Evolutionary conservation across 1,140 invertebrate species (phyloP), one percentile per base, ranked within the genome.

Genomic region (Trinorchestia longiramus): DNA sequence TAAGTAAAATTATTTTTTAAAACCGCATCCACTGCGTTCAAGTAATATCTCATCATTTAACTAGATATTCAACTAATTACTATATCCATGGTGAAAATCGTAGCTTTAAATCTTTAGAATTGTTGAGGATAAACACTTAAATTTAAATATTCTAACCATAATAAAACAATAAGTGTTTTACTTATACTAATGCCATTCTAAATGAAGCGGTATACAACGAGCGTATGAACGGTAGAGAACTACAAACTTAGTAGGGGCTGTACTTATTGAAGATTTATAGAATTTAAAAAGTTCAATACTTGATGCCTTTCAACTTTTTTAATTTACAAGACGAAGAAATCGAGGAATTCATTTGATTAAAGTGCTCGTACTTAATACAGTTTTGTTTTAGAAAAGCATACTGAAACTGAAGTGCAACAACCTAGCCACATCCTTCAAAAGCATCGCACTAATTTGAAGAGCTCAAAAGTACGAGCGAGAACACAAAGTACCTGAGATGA

Each of bases 401-500:
- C 62, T 77, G 28, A 77, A 77, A 11, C 62, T 77, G 15, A 36
- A 36, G 62, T 19, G 62, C 3, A 11, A 77, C 15, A 36, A 77
- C 62, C 28, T 11, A 36, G 28, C 62, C 62, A 77, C 11, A 77
- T 77, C 62, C 62, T 23, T 36, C 28, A 77, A 28, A 77, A 77
- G 1, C 28, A 77, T 1, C 15, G 36, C 1, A 77, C 28, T 3
- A 28, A 77, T 77, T 77, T 19, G 8, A 77, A 77, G 62, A 36
- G 1, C 28, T 36, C 62, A 19, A 36, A 77, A 36, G 36, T 77
- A 77, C 62, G 28, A 11, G 62, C 36, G 36, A 77, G 36, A 77
- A 19, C 36, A 36, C 28, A 28, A 96, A 43, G 36, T 96, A 96
- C 96, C 96, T 96, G 96, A 96, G 36, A 87, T 45, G n/a, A 90